phyloP scores from a whole-genome alignment of 2,113 vertebrate species.

The Neolamprologus brichardi region DNA sequence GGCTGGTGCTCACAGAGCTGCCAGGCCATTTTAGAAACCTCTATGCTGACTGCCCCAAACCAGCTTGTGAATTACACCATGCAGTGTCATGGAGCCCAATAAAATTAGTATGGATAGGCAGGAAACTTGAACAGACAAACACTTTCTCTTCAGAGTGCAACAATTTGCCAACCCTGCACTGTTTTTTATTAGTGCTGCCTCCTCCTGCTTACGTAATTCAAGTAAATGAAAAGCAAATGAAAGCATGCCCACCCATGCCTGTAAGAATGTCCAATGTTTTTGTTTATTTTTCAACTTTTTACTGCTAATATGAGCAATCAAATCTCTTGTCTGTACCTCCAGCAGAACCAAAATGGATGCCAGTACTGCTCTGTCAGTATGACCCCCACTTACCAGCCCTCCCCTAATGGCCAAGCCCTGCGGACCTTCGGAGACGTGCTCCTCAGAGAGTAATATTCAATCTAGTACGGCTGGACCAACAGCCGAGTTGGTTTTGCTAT shows the following conservation, averaged over 20 bases:
- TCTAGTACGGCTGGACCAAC: conserved; percentile 54
- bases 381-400: conserved; percentile 60
- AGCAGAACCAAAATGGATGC: conserved; percentile 1
- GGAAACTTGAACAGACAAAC: background rate
- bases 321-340: background rate
- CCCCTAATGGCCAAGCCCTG: conserved; percentile 51
- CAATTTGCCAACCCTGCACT: conserved; percentile 60
- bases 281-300: background rate
- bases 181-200: conserved; percentile 48
- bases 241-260: background rate
- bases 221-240: conserved; percentile 36
- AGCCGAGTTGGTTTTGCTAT: conserved; percentile 61
- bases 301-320: background rate
- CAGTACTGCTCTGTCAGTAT: conserved; percentile 44
- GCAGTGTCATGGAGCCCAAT: conserved; percentile 59
- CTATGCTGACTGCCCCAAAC: conserved; percentile 50
- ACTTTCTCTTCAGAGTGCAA: background rate
- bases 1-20: conserved; percentile 63
- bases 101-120: conserved; percentile 52
- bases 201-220: conserved; percentile 50
- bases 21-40: conserved; percentile 67
- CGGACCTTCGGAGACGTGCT: conserved; percentile 71
- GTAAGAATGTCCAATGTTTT: background rate
- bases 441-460: conserved; percentile 65
- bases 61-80: conserved; percentile 33